Conservation (phyloP, 2,888 invertebrate genomes). For the Cephus pygmeus region DNA sequence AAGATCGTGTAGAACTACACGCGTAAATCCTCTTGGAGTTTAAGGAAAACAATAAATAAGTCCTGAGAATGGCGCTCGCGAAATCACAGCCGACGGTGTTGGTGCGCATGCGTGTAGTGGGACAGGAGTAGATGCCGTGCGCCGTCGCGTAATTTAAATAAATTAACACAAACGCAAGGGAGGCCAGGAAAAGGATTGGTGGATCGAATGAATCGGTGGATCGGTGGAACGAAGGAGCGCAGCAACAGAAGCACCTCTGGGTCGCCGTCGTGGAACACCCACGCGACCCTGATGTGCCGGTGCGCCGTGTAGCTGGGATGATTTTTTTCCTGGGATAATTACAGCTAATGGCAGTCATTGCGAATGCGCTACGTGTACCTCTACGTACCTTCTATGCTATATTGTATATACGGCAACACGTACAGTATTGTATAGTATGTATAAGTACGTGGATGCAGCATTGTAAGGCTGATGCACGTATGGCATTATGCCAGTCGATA, state of each 20-base stretch:
- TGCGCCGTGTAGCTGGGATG: constrained; percentile 34
- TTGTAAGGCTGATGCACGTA: constrained; percentile 1
- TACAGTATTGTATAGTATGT: too few species aligned
- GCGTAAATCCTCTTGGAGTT: too few species aligned
- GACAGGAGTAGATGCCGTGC: too few species aligned
- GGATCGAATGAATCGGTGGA: constrained; percentile 8
- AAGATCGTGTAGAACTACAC: too few species aligned
- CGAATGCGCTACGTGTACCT: constrained; percentile 33
- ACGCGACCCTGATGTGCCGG: constrained; percentile 51
- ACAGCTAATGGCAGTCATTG: constrained; percentile 57
- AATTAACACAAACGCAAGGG: constrained; percentile 50
- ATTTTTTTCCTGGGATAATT: constrained; percentile 50
- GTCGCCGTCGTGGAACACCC: constrained; percentile 48
- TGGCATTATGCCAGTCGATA: constrained; percentile 32
- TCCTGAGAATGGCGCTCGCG: constrained; percentile 48
- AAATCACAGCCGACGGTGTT: too few species aligned
- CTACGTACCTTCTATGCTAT: too few species aligned
- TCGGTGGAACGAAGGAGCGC: constrained; percentile 22
- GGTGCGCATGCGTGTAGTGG: too few species aligned
- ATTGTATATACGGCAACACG: too few species aligned
- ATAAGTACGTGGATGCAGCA: not conserved
- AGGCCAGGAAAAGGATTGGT: not conserved
- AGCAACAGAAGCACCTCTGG: constrained; percentile 12
- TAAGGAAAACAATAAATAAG: constrained; percentile 49
- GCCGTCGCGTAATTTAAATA: constrained; percentile 52